Evolutionary conservation across 2,888 invertebrate genomes (phyloP), one percentile per base, ranked within the genome.

Genomic region (Lithophane semibrunnea): DNA sequence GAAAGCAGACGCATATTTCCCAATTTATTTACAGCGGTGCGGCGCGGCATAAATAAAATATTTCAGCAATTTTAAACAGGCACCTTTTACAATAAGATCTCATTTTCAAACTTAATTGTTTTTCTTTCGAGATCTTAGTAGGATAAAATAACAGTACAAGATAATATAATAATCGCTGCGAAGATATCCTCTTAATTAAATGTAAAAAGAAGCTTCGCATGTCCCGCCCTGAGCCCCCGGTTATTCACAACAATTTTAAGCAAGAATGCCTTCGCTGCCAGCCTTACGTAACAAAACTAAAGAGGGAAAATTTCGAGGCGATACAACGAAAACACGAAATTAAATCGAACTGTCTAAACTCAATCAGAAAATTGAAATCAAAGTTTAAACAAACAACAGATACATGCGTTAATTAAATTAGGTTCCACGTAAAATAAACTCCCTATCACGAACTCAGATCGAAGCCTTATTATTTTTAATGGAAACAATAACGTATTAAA

Each of bases 151-250:
- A 78, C 79, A 82, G 77, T 67, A 75, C 58, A 69, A 77, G 78
- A 82, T 86, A 79, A 81, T 82, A 79, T 66, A 82, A 84, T 86
- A 83, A 84, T 86, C 68, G 69, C 75, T 80, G 75, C 47, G 80
- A 81, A 85, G 80, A 85, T 82, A 80, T 79, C 79, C 73, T 83
- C 78, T 79, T 88, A 89, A 91, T 88, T 88, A 88, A 89, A 89
- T 84, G 75, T 84, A 73, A 80, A 83, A 88, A 83, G 79, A 84
- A 80, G 73, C 63, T 77, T 79, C 73, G 82, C 90, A 83, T 90
- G 89, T 90, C 80, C 61, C 73, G 87, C 89, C 84, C 73, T 58
- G 65, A 88, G 89, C 83, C 64, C 79, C 80, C 64, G 75, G 85
- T 86, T 86, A 82, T 88, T 82, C 64, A 64, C 47, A 84, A 68